These are phyloP conservation scores for Palaemon carinicauda DNA, from an alignment of 1,140 invertebrate genomes.

Conservation along the genomic window DNA sequence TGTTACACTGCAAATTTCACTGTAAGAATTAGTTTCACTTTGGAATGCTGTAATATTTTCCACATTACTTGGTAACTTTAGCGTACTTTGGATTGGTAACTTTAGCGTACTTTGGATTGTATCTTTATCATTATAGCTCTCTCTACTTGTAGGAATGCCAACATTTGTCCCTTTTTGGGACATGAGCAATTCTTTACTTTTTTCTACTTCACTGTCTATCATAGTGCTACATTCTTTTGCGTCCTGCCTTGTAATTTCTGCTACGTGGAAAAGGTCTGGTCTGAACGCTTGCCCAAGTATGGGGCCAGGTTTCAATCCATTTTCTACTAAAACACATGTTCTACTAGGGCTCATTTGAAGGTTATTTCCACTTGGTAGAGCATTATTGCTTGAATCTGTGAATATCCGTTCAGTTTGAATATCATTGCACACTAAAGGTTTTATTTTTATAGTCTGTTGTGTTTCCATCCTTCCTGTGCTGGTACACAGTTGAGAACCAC, in stretches of 20 bases:
- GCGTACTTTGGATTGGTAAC: background rate
- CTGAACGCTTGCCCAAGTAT: too few species aligned
- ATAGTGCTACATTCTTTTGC: background rate
- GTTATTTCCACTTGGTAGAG: too few species aligned
- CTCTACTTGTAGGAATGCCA: background rate
- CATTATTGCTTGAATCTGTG: too few species aligned
- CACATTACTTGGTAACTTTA: background rate
- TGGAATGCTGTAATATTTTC: constrained; percentile 12
- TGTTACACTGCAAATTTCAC: background rate
- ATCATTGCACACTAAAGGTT: too few species aligned
- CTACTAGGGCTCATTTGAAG: too few species aligned
- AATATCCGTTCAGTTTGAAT: too few species aligned
- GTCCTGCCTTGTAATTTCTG: background rate
- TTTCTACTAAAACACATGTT: too few species aligned
- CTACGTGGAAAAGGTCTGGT: too few species aligned
- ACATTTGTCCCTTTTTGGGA: constrained; percentile 12
- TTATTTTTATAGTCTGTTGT: too few species aligned
- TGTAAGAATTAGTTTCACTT: background rate
- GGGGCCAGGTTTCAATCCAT: too few species aligned
- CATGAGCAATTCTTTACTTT: background rate
- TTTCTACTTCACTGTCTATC: background rate
- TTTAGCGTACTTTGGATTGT: background rate
- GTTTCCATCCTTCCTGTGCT: too few species aligned
- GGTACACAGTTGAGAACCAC: background rate
- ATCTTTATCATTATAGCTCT: background rate